These are phyloP conservation scores for Neotoma lepida DNA, from an alignment of 2,113 vertebrate species.

Conservation along the genomic window DNA sequence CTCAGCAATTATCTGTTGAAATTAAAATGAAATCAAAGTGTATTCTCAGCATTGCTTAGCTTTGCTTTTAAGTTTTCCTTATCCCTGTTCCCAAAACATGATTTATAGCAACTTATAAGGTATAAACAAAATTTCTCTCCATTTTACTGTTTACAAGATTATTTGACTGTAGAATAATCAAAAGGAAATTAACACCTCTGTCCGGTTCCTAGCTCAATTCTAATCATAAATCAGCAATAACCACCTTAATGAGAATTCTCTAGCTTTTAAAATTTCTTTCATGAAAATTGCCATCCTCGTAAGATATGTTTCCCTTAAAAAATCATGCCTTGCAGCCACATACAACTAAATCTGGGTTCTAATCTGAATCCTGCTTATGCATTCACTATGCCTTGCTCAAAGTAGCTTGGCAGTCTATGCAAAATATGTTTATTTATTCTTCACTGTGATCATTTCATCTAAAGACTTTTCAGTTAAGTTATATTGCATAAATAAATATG, in stretches of 20 bases:
- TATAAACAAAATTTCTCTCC: conserved; percentile 25
- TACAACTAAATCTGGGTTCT: neutral
- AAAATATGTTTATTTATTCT: neutral
- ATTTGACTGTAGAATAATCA: conserved; percentile 5
- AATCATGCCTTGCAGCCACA: neutral
- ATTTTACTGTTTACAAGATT: neutral
- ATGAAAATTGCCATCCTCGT: neutral
- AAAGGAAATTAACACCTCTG: neutral
- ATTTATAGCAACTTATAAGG: neutral
- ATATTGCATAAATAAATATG: neutral
- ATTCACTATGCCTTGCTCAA: neutral
- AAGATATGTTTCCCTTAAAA: neutral
- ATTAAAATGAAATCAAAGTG: conserved; percentile 7
- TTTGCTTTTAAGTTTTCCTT: conserved; percentile 1
- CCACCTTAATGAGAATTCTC: neutral
- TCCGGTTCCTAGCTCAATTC: neutral
- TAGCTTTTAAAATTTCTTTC: neutral
- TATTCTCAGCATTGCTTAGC: neutral
- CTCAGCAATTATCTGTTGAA: conserved; percentile 8
- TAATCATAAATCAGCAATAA: neutral
- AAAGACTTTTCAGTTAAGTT: neutral
- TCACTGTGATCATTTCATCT: neutral
- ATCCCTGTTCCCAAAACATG: neutral
- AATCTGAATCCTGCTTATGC: neutral
- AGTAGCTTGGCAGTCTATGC: neutral